Conservation (phyloP, 2,888 invertebrate species). For the Litoditis marina region DNA sequence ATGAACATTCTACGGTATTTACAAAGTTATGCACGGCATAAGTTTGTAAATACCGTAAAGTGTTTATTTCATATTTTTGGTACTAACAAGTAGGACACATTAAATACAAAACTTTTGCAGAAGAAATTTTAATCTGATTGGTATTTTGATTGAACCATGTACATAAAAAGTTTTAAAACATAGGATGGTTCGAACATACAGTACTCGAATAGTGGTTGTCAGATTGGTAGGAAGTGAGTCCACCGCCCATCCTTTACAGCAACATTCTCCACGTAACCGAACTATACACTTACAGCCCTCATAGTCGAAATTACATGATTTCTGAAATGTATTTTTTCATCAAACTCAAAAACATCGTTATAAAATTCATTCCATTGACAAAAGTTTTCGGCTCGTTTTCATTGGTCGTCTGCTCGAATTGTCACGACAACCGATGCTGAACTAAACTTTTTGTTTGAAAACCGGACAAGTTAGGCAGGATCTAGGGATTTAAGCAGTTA, state of each 20-base stretch:
- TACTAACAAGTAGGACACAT: not conserved
- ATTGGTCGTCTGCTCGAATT: too few species aligned
- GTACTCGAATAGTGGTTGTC: conserved; percentile 8
- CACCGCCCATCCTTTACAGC: conserved; percentile 31
- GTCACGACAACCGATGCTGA: too few species aligned
- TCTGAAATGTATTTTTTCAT: conserved; percentile 12
- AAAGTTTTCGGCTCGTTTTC: too few species aligned
- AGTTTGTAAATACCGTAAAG: not conserved
- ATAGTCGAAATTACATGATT: conserved; percentile 20
- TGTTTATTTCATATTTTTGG: not conserved
- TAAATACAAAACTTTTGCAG: not conserved
- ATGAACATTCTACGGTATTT: too few species aligned
- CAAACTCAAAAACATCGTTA: too few species aligned
- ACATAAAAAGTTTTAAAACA: too few species aligned
- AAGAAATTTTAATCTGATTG: not conserved
- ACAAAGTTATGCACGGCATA: too few species aligned
- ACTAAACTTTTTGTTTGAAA: too few species aligned
- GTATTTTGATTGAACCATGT: conserved; percentile 9
- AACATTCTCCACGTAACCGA: conserved; percentile 25
- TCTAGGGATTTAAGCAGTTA: too few species aligned
- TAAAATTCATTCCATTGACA: too few species aligned
- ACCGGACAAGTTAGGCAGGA: too few species aligned
- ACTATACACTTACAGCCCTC: conserved; percentile 17
- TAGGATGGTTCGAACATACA: too few species aligned
- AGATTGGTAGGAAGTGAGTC: conserved; percentile 20